Percentiles rank a stretch among this genome's conserved stretches.
These are phyloP conservation scores for Euschistus heros DNA, from an alignment of 1,140 invertebrate species.

Conservation along the genomic window DNA sequence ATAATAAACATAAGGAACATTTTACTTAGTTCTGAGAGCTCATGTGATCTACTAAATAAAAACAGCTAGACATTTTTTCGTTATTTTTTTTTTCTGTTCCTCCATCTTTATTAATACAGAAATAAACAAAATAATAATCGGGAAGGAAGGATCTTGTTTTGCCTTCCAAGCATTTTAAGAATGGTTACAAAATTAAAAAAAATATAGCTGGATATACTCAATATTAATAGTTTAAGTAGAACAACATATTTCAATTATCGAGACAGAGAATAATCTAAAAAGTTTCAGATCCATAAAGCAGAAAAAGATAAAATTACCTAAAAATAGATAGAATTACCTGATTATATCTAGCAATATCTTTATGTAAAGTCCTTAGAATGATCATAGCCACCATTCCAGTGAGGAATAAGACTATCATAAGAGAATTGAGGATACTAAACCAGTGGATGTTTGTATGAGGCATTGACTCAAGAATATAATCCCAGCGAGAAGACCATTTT, in stretches of 20 bases:
- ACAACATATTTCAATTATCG: neutral
- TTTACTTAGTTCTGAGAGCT: no score
- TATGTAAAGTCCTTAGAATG: slow-evolving; percentile 89
- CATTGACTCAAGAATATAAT: slow-evolving; percentile 97
- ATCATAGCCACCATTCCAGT: slow-evolving; percentile 99
- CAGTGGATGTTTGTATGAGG: slow-evolving; percentile 98
- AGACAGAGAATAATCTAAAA: neutral
- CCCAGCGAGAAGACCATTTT: slow-evolving; percentile 98
- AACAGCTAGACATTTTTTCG: no score
- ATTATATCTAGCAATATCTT: slow-evolving; percentile 98
- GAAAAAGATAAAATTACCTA: neutral
- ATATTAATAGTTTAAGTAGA: neutral
- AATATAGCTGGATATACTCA: neutral
- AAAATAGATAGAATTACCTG: slow-evolving; percentile 45
- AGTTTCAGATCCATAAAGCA: slow-evolving; percentile 1
- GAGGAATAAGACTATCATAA: slow-evolving; percentile 79
- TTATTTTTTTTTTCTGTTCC: no score
- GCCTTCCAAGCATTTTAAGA: no score
- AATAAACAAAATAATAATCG: no score
- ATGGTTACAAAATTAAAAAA: neutral
- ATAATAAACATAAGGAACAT: no score
- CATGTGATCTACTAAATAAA: no score
- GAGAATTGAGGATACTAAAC: slow-evolving; percentile 89
- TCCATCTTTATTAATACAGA: no score
- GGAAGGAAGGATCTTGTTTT: no score